Conservation (phyloP, 2,113 vertebrate species). For the Canis aureus region DNA sequence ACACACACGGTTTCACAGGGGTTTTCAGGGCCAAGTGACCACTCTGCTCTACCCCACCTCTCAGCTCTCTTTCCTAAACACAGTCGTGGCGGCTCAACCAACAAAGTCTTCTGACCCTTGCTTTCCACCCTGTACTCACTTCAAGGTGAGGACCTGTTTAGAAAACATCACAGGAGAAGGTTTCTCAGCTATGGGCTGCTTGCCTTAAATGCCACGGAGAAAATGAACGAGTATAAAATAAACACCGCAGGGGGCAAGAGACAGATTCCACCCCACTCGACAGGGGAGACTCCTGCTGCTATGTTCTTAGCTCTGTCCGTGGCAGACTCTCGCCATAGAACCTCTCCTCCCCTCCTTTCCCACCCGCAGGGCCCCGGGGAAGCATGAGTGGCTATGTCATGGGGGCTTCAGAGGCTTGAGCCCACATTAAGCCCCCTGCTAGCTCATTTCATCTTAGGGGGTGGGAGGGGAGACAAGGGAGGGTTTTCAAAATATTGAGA, state of each 20-base stretch:
- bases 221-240: constrained; percentile 50
- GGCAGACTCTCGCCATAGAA: not conserved
- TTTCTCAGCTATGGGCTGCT: not conserved
- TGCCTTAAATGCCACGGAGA: constrained; percentile 13
- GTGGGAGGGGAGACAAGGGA: not conserved
- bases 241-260: not conserved
- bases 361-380: not conserved
- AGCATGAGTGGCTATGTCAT: accelerated
- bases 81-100: not conserved
- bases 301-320: not conserved
- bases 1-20: not conserved
- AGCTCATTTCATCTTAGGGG: not conserved
- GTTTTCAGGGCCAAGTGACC: not conserved
- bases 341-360: no score
- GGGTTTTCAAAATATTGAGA: not conserved
- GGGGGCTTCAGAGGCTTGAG: not conserved
- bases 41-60: not conserved
- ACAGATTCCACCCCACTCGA: not conserved
- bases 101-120: not conserved
- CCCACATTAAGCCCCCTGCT: not conserved
- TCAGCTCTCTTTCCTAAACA: constrained; percentile 14
- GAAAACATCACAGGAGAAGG: constrained; percentile 26
- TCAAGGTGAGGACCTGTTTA: constrained; percentile 54
- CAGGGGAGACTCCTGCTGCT: not conserved
- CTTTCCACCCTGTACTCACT: not conserved